Evolutionary conservation across 2,113 vertebrate genomes (phyloP), one percentile per base, ranked within the genome.

Genomic region (Sceloporus tristichus): DNA sequence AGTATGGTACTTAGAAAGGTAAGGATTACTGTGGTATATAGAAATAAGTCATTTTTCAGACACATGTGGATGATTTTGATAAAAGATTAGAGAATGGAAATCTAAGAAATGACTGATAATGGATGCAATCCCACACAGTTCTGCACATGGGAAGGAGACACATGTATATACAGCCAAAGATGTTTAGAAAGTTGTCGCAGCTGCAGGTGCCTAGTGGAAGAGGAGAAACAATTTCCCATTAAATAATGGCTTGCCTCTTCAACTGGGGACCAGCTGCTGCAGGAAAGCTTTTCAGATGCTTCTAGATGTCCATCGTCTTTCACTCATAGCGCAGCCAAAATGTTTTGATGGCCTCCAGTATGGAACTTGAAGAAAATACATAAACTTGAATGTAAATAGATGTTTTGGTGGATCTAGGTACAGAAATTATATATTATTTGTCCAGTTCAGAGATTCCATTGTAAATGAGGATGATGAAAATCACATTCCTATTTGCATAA

Each of bases 331-430:
- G 34, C 34, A 34, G 86, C 23, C 91, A 84, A 74, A 88, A 73
- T 86, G 77, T 92, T 93, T 91, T 91, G 92, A 93, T 21, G 88
- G 76, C 88, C 70, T 90, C 89, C 40, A 92, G 92, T 79, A 10
- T 92, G 91, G 93, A 94, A 94, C 92, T 93, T 96, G 94, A 92
- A 95, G 88, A 76, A 93, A 95, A 92, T 9, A 25, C 93, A 95
- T 95, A 97, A 97, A 98, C 98, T 98, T 98, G 98, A 98, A 98
- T 98, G 97, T 98, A 98, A 95, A 98, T 97, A 97, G 86, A 89
- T 91, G 91, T 94, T 95, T 94, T 94, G 90, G 95, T 95, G 95
- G 95, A 95, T 95, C 92, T 94, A 94, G 91, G 94, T 90, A 91
- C 94, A 90, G 95, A 96, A 96, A 97, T 96, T 96, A 94, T 82